Evolutionary conservation across 2,888 invertebrate species (phyloP).

Genomic region (Tethea ocularis): DNA sequence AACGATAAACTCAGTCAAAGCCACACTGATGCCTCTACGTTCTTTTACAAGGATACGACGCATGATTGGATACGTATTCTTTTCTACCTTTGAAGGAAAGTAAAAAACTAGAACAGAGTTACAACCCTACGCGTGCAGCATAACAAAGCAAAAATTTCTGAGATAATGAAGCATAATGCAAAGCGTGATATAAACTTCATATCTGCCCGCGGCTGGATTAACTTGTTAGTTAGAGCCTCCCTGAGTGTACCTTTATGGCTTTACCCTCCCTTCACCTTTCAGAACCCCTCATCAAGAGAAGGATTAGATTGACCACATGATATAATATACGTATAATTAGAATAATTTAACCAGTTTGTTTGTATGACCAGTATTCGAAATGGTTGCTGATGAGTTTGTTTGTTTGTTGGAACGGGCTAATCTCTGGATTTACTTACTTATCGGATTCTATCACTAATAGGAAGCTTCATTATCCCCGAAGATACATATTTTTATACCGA

Average conservation of each 20-base stretch:
- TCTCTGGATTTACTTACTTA: no score
- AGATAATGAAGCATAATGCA: conserved; percentile 80
- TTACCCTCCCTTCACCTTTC: conserved; percentile 9
- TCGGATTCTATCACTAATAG: no score
- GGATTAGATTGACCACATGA: conserved; percentile 9
- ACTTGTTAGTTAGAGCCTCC: conserved; percentile 68
- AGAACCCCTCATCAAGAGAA: conserved; percentile 6
- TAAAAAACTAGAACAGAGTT: not conserved
- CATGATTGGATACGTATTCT: no score
- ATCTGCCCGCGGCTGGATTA: conserved; percentile 73
- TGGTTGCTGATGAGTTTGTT: no score
- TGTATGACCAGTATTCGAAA: no score
- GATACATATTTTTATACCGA: no score
- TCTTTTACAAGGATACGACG: no score
- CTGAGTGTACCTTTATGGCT: conserved; percentile 9
- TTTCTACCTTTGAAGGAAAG: not conserved
- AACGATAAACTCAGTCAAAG: no score
- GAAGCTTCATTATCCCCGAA: no score
- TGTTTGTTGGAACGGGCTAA: no score
- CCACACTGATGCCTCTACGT: no score
- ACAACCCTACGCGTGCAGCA: conserved; percentile 29
- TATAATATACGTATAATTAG: not conserved
- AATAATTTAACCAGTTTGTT: no score
- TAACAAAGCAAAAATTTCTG: conserved; percentile 77
- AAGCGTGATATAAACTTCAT: conserved; percentile 78